Evolutionary conservation across 2,113 vertebrate species (phyloP), one percentile per base, ranked within the genome.

Genomic region (Poeciliopsis prolifica): DNA sequence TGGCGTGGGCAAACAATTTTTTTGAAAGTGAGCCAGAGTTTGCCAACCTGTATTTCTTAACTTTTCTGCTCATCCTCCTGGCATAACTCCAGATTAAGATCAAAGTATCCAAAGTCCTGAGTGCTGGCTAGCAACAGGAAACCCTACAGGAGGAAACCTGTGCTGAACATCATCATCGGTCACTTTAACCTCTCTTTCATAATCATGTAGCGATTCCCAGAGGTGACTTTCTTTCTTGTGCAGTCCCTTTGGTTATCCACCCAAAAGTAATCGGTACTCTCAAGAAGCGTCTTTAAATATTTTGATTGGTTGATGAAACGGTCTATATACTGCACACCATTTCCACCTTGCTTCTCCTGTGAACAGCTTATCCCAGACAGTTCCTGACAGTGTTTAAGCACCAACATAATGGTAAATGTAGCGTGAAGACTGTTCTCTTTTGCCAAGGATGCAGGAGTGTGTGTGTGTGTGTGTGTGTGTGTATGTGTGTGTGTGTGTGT

Each of bases 341-440:
- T 84, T 77, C 74, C 77, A 79, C 79, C 51, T 73, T 83, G 44
- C 68, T 80, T 75, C 72, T 19, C 78, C 72, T 84, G 75, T 87
- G 77, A 88, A 79, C 82, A 84, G 80, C 76, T 87, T 80, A 78
- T 82, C 76, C 62, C 61, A 72, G 73, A 79, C 72, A 74, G 73
- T 76, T 87, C 73, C 79, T 86, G 81, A 82, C 83, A 82, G 73
- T 74, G 66, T 71, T 75, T 80, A 75, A 85, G 83, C 66, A 65
- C 79, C 58, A 68, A 86, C 82, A 88, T 88, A 88, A 88, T 87
- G 77, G 75, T 82, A 83, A 89, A 89, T 87, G 88, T 82, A 72
- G 86, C 78, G 75, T 88, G 81, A 86, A 83, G 83, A 87, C 77
- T 70, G 64, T 75, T 88, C 70, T 82, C 70, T 40, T 88, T 84